A percentile compares a stretch with the other conserved stretches of the same genome.
Evolutionary conservation across 2,888 invertebrate species (phyloP).

Genomic region (Apodemia duryi): DNA sequence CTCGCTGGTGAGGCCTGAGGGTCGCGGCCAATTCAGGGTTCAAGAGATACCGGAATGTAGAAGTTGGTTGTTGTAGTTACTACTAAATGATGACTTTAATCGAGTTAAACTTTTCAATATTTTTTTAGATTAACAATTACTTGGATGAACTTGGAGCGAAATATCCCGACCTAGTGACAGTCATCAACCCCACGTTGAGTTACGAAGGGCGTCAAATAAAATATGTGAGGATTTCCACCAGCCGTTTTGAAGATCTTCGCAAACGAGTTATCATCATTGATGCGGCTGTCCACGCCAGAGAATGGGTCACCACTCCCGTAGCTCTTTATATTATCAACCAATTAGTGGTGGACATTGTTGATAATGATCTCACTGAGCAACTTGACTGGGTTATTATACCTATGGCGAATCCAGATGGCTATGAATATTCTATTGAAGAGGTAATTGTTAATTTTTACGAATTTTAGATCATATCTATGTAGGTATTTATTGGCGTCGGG

Average conservation of each 20-base stretch:
- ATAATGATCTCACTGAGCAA: slow-evolving; percentile 67
- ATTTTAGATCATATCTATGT: no score
- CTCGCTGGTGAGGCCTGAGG: no score
- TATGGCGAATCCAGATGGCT: slow-evolving; percentile 86
- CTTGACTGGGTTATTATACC: slow-evolving; percentile 85
- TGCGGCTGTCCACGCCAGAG: slow-evolving; percentile 82
- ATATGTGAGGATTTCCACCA: slow-evolving; percentile 79
- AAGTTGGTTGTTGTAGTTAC: no score
- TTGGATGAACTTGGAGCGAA: slow-evolving; percentile 56
- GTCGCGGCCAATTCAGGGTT: no score
- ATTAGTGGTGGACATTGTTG: slow-evolving; percentile 77
- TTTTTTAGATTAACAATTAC: slow-evolving; percentile 71
- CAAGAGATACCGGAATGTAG: no score
- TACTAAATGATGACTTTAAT: no score
- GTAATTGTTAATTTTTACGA: slow-evolving; percentile 43
- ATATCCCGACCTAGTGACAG: slow-evolving; percentile 70
- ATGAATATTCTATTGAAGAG: slow-evolving; percentile 79
- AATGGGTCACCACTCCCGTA: slow-evolving; percentile 86
- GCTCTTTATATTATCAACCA: slow-evolving; percentile 84
- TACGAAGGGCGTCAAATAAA: slow-evolving; percentile 80
- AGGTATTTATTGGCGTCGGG: no score
- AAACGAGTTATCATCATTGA: slow-evolving; percentile 81
- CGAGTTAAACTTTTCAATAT: background rate
- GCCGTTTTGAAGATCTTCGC: slow-evolving; percentile 54
- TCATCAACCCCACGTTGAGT: slow-evolving; percentile 77